Evolutionary conservation across 2,888 invertebrate species (phyloP).

Genomic region (Pinctada fucata): DNA sequence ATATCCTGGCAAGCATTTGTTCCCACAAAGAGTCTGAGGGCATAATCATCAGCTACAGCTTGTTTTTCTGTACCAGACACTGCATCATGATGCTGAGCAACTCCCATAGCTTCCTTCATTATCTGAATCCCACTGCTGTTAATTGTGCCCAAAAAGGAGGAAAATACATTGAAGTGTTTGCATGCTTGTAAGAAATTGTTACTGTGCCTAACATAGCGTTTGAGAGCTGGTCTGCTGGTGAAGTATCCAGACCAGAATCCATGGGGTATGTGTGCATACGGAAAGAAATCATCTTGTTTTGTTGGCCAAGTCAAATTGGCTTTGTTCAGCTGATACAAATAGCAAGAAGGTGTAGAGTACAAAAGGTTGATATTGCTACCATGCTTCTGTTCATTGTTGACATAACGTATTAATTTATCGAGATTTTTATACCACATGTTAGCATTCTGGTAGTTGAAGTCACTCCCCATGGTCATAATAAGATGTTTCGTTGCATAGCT

Average conservation of each 20-base stretch:
- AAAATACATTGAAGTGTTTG: not conserved
- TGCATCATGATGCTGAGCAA: slow-evolving; percentile 71
- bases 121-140: slow-evolving; percentile 7
- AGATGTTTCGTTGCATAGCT: slow-evolving; percentile 83
- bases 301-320: slow-evolving; percentile 83
- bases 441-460: slow-evolving; percentile 92
- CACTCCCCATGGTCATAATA: slow-evolving; percentile 91
- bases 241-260: slow-evolving; percentile 93
- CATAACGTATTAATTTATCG: slow-evolving; percentile 91
- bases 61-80: slow-evolving; percentile 82
- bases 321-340: slow-evolving; percentile 79
- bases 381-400: slow-evolving; percentile 72
- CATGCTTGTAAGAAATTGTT: slow-evolving; percentile 77
- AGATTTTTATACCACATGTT: slow-evolving; percentile 88
- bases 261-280: slow-evolving; percentile 86
- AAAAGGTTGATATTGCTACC: slow-evolving; percentile 82
- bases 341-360: slow-evolving; percentile 81
- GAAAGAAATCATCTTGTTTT: slow-evolving; percentile 77
- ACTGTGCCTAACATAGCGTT: slow-evolving; percentile 76
- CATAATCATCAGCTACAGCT: slow-evolving; percentile 90
- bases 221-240: slow-evolving; percentile 78
- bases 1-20: slow-evolving; percentile 79
- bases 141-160: too few relatives aligned
- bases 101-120: slow-evolving; percentile 67
- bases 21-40: slow-evolving; percentile 84